A percentile compares a stretch with the other conserved stretches of the same genome.
These are phyloP conservation scores for Branchipolynoe longqiensis DNA, from an alignment of 2,888 invertebrate species.

Conservation along the genomic window DNA sequence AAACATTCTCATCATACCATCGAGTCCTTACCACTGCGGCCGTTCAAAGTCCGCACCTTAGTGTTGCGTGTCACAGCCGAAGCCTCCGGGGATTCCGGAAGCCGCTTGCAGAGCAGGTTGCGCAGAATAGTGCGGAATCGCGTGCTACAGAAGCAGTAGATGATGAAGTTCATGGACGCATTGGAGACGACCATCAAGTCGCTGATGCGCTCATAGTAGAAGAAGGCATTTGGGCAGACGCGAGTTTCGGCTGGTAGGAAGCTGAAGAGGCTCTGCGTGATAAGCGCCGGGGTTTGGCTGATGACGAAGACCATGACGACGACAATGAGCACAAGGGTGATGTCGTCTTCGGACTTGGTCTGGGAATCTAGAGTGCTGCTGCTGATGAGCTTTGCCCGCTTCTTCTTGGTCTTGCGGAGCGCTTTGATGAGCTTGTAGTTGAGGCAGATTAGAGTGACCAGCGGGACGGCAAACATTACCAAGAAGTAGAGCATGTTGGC, in stretches of 20 bases:
- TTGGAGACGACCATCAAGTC: constrained; percentile 70
- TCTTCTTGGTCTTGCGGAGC: constrained; percentile 66
- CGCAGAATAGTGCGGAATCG: constrained; percentile 67
- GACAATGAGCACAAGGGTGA: constrained; percentile 69
- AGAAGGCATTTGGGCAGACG: constrained; percentile 67
- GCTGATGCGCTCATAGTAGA: constrained; percentile 70
- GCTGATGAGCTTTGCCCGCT: constrained; percentile 66
- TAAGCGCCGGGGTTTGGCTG: constrained; percentile 69
- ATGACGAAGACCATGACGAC: constrained; percentile 71
- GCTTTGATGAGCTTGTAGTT: constrained; percentile 68
- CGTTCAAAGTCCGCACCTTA: constrained; percentile 3
- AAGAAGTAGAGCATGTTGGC: constrained; percentile 67
- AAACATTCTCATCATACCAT: constrained; percentile 54
- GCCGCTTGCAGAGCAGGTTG: constrained; percentile 62
- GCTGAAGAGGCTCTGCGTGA: constrained; percentile 67
- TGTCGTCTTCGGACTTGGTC: constrained; percentile 69
- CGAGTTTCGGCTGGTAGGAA: constrained; percentile 31
- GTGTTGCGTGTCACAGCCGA: constrained; percentile 4
- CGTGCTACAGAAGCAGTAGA: constrained; percentile 70
- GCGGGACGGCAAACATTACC: constrained; percentile 69
- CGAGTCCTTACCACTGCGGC: constrained; percentile 15
- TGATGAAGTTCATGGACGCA: constrained; percentile 69
- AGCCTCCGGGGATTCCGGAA: constrained; percentile 28
- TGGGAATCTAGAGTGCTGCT: constrained; percentile 34
- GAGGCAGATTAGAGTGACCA: constrained; percentile 67